These are phyloP conservation scores for Eutrigla gurnardus DNA, from an alignment of 2,797 vertebrate species.

Conservation along the genomic window DNA sequence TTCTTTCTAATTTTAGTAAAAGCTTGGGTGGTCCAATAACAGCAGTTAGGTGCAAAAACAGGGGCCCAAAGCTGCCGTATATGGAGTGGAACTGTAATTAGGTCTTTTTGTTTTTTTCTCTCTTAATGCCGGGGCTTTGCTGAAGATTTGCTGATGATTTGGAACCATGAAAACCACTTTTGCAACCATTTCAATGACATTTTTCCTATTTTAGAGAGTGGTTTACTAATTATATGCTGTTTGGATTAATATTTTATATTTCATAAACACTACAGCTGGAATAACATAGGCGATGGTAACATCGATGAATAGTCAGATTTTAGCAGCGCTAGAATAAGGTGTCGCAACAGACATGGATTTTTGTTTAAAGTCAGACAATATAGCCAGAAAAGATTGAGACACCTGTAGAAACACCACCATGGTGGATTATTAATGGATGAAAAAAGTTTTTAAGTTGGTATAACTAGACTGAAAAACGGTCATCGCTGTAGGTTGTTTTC, in stretches of 20 bases:
- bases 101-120: neutral
- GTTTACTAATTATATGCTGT: neutral
- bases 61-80: slow-evolving; percentile 10
- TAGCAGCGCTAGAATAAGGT: neutral
- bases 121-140: neutral
- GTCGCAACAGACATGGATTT: slow-evolving; percentile 23
- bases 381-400: neutral
- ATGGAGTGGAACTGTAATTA: slow-evolving; percentile 21
- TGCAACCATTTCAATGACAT: neutral
- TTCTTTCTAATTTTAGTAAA: slow-evolving; percentile 27
- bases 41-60: slow-evolving; percentile 22
- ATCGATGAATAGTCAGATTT: neutral
- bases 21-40: slow-evolving; percentile 37
- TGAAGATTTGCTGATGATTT: slow-evolving; percentile 15
- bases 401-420: neutral
- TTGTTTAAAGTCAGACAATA: neutral
- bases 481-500: slow-evolving; percentile 14
- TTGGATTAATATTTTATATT: neutral
- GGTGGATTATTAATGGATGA: neutral
- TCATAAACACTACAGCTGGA: neutral
- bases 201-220: neutral
- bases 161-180: neutral
- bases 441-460: slow-evolving; percentile 1
- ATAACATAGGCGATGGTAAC: neutral
- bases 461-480: slow-evolving; percentile 6